Percentiles rank a stretch among this genome's conserved stretches.
Conservation (phyloP, 2,113 vertebrate species). For the Neoarius graeffei region DNA sequence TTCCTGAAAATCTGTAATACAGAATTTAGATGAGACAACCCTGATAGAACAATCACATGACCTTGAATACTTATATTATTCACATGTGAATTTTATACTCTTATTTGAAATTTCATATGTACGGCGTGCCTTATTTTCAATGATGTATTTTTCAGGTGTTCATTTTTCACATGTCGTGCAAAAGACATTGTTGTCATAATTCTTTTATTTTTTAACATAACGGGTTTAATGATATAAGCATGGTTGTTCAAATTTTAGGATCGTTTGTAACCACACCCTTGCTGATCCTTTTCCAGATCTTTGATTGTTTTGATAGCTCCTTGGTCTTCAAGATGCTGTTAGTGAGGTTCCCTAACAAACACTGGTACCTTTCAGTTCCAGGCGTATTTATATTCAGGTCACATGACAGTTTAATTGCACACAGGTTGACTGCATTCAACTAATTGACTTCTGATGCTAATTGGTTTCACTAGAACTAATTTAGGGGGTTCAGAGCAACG, state of each 20-base stretch:
- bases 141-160: not conserved
- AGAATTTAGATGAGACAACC: not conserved
- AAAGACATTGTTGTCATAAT: not conserved
- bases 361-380: not conserved
- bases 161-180: not conserved
- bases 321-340: not conserved
- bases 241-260: not conserved
- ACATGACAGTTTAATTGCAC: not conserved
- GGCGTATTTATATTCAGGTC: not conserved
- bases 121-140: not conserved
- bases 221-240: not conserved
- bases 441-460: not conserved
- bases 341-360: not conserved
- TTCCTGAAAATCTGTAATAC: not conserved
- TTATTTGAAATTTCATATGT: not conserved
- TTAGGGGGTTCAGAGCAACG: not conserved
- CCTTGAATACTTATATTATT: not conserved
- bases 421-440: not conserved
- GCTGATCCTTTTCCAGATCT: not conserved
- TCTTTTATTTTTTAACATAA: not conserved
- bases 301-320: not conserved
- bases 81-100: not conserved
- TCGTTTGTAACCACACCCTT: not conserved
- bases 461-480: not conserved
- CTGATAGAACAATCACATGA: not conserved